Percentiles rank a stretch among this genome's conserved stretches.
Conservation (phyloP, 1,140 invertebrate genomes). For the Caerostris darwini region DNA sequence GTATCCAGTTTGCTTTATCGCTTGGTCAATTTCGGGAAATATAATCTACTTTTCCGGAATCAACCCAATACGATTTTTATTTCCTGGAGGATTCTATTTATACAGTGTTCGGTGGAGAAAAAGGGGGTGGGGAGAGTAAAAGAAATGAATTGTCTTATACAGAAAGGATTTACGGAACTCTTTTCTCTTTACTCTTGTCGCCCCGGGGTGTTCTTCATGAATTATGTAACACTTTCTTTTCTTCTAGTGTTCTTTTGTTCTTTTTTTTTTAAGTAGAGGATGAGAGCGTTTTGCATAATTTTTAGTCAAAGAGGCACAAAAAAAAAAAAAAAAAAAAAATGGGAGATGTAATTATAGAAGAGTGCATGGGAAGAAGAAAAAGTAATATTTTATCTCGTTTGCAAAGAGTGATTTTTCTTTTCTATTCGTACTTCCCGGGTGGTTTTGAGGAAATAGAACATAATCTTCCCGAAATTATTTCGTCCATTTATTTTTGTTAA, state of each 20-base stretch:
- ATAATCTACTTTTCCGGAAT: conserved; percentile 26
- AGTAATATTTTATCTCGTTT: conserved; percentile 15
- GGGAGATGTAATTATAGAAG: conserved; percentile 53
- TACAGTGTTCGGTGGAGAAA: neutral
- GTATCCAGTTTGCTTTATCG: neutral
- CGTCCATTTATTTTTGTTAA: neutral
- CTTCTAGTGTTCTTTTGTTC: neutral
- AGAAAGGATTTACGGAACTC: neutral
- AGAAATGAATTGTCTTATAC: conserved; percentile 31
- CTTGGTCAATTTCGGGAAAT: neutral
- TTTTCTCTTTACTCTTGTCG: neutral
- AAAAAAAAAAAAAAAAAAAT: neutral
- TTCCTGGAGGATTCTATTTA: neutral
- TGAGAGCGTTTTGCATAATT: conserved; percentile 54
- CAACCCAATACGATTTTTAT: conserved; percentile 30
- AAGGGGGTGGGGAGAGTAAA: neutral
- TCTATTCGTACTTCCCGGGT: conserved; percentile 5
- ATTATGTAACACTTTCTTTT: conserved; percentile 25
- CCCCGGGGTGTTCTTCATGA: conserved; percentile 47
- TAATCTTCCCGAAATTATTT: neutral
- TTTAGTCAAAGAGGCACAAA: conserved; percentile 33
- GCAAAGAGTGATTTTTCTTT: neutral
- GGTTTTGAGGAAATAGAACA: conserved; percentile 4
- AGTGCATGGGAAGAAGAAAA: neutral
- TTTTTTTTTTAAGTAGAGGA: neutral